Conservation (phyloP, 2,888 invertebrate species). For the Thymelicus lineola region DNA sequence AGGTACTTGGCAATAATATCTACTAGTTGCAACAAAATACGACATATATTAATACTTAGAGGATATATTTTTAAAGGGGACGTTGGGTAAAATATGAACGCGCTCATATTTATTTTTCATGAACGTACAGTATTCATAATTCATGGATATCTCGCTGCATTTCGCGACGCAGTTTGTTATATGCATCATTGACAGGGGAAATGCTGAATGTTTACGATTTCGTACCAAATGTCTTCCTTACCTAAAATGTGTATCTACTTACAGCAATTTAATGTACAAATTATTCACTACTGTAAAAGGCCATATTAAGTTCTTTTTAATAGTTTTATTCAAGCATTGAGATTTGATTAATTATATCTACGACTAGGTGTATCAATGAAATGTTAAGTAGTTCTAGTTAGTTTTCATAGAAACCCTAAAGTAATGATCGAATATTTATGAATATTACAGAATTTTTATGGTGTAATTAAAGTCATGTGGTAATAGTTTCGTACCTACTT, state of each 20-base stretch:
- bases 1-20: no score
- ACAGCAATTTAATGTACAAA: background rate
- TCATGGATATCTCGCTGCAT: conserved; percentile 27
- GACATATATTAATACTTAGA: background rate
- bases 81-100: conserved; percentile 39
- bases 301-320: no score
- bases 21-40: no score
- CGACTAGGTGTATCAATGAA: no score
- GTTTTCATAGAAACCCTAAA: no score
- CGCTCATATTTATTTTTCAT: conserved; percentile 54
- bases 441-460: no score
- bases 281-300: background rate
- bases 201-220: conserved; percentile 6
- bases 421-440: no score
- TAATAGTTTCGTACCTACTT: no score
- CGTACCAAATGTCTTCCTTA: background rate
- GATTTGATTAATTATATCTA: no score
- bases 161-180: conserved; percentile 29
- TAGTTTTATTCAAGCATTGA: no score
- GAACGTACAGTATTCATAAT: conserved; percentile 28
- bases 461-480: no score
- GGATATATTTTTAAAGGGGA: conserved; percentile 5
- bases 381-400: no score
- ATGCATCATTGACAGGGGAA: conserved; percentile 4
- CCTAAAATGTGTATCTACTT: background rate